These are phyloP conservation scores for Chamaedrilus cognettii DNA, from an alignment of 2,888 invertebrate genomes.

Conservation along the genomic window DNA sequence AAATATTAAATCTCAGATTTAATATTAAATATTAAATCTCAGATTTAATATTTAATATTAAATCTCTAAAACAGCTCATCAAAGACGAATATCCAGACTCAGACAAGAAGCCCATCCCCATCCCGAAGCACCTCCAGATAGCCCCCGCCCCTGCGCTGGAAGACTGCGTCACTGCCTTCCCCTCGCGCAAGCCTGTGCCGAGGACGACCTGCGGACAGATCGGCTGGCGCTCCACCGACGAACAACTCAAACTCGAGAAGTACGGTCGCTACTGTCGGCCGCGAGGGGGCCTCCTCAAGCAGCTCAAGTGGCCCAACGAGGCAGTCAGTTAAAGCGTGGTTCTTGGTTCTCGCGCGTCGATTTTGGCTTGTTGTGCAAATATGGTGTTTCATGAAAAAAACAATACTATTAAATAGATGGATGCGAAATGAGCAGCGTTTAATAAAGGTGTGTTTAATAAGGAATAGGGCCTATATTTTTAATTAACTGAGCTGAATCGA, in stretches of 20 bases:
- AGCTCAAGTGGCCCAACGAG: conserved; percentile 57
- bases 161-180: conserved; percentile 51
- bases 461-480: too few relatives aligned
- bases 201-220: conserved; percentile 48
- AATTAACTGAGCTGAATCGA: too few relatives aligned
- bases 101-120: conserved; percentile 21
- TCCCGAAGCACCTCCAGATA: conserved; percentile 42
- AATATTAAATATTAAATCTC: too few relatives aligned
- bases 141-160: conserved; percentile 54
- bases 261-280: conserved; percentile 56
- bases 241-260: conserved; percentile 47
- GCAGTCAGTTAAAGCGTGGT: conserved; percentile 40
- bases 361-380: too few relatives aligned
- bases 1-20: too few relatives aligned
- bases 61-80: too few relatives aligned
- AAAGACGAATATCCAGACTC: conserved; percentile 48
- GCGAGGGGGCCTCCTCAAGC: conserved; percentile 52
- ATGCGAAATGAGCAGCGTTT: too few relatives aligned
- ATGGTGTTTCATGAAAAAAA: too few relatives aligned
- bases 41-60: too few relatives aligned
- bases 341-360: too few relatives aligned
- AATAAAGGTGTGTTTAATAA: too few relatives aligned
- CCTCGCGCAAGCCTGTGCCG: conserved; percentile 54
- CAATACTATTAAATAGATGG: too few relatives aligned
- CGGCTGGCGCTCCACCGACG: conserved; percentile 55